Evolutionary conservation across 2,113 vertebrate genomes (phyloP).

Genomic region (Andinoacara biseriatus): DNA sequence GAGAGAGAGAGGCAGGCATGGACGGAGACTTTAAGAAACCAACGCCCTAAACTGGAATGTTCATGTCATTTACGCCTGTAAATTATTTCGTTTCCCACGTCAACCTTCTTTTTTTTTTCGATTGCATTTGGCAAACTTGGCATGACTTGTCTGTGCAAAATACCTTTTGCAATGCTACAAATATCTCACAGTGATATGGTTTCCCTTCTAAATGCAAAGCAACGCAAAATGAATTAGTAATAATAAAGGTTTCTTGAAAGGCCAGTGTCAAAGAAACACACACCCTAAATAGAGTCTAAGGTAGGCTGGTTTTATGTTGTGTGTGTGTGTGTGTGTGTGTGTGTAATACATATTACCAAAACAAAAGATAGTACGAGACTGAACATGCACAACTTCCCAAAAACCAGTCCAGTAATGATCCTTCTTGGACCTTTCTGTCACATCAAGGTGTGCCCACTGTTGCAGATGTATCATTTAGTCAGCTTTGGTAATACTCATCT

Average conservation of each 20-base stretch:
- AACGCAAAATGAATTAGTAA: background rate
- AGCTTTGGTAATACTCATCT: background rate
- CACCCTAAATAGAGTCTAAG: conserved; percentile 1
- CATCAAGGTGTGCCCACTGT: background rate
- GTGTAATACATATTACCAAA: background rate
- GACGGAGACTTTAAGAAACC: conserved; percentile 9
- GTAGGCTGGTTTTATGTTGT: background rate
- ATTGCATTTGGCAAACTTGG: background rate
- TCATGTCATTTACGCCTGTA: background rate
- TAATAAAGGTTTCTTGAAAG: background rate
- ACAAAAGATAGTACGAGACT: conserved; percentile 35
- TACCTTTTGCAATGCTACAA: background rate
- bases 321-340: background rate
- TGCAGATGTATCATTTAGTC: background rate
- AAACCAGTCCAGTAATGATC: background rate
- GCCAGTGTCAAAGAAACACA: conserved; percentile 12
- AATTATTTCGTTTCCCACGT: background rate
- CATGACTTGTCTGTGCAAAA: background rate
- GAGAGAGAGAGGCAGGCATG: background rate
- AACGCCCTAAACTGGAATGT: conserved; percentile 57
- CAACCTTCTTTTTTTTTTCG: background rate
- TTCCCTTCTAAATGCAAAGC: background rate
- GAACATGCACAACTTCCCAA: conserved; percentile 22
- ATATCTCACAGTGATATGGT: background rate
- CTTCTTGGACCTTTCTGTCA: background rate